phyloP scores from a whole-genome alignment of 1,140 invertebrate genomes.

The Phymorhynchus buccinoides region DNA sequence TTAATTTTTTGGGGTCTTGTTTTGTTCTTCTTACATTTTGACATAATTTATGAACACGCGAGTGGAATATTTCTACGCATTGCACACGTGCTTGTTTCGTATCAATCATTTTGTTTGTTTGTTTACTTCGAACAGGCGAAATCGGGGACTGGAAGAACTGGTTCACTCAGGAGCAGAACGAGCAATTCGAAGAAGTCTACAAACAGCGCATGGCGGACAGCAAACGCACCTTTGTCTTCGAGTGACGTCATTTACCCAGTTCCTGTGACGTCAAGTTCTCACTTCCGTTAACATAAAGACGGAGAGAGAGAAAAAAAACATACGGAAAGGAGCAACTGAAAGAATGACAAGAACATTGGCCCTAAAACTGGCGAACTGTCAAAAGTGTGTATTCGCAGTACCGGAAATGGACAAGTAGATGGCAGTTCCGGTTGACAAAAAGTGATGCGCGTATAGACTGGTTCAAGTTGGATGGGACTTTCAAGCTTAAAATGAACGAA shows the following conservation, averaged over 20 bases:
- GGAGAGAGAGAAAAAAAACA: not conserved
- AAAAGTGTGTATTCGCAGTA: not conserved
- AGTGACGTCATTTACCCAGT: not conserved
- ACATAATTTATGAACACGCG: too few relatives aligned
- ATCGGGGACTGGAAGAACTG: constrained; percentile 48
- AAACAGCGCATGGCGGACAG: constrained; percentile 32
- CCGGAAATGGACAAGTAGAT: not conserved
- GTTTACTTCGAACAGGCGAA: constrained; percentile 37
- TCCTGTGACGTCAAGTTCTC: not conserved
- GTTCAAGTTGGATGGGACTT: too few relatives aligned
- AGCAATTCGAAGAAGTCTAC: constrained; percentile 43
- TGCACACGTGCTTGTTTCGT: too few relatives aligned
- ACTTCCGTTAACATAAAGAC: not conserved
- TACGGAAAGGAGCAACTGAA: not conserved
- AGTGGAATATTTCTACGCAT: too few relatives aligned
- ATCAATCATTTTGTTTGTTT: too few relatives aligned
- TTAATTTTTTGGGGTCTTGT: too few relatives aligned
- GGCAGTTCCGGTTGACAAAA: not conserved
- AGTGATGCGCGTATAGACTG: not conserved
- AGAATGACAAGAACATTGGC: not conserved
- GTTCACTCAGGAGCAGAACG: constrained; percentile 41
- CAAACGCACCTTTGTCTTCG: constrained; percentile 32
- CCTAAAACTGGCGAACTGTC: too few relatives aligned
- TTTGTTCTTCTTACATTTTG: too few relatives aligned
- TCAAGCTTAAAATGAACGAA: too few relatives aligned